Conservation (phyloP, 2,797 vertebrate species). For the Peromyscus nudipes region DNA sequence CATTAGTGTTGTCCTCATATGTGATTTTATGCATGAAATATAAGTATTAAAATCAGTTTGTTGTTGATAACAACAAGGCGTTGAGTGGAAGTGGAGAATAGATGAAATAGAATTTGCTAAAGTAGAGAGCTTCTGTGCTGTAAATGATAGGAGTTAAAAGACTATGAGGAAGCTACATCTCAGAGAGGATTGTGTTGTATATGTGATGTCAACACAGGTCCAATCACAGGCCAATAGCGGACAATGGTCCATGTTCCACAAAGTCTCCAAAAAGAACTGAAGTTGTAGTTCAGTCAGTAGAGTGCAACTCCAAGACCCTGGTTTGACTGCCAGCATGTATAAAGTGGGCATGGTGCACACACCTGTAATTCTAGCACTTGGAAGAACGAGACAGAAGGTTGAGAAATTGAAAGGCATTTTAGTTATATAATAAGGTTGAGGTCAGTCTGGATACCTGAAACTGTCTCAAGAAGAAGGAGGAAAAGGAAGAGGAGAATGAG, state of each 20-base stretch:
- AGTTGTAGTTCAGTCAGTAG: not conserved
- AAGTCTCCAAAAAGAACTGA: not conserved
- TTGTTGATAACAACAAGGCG: not conserved
- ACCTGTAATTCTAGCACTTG: not conserved
- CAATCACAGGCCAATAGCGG: not conserved
- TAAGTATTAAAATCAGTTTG: not conserved
- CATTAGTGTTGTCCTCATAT: not conserved
- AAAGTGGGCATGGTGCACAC: not conserved
- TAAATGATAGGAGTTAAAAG: not conserved
- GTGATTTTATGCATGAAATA: not conserved
- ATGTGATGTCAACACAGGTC: not conserved
- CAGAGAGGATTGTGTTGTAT: not conserved
- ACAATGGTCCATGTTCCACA: not conserved
- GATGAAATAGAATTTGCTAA: not conserved
- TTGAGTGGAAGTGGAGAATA: not conserved
- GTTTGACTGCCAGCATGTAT: not conserved
- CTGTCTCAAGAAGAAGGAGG: not conserved
- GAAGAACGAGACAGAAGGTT: not conserved
- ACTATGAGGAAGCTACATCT: not conserved
- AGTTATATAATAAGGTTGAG: not conserved
- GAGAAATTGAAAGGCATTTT: not conserved
- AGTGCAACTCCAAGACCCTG: not conserved
- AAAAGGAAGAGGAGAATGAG: accelerated
- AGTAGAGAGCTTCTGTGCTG: not conserved
- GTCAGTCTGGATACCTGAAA: not conserved